Evolutionary conservation across 2,797 vertebrate genomes (phyloP), one percentile per base, ranked within the genome.

Genomic region (Sandelia bainsii): DNA sequence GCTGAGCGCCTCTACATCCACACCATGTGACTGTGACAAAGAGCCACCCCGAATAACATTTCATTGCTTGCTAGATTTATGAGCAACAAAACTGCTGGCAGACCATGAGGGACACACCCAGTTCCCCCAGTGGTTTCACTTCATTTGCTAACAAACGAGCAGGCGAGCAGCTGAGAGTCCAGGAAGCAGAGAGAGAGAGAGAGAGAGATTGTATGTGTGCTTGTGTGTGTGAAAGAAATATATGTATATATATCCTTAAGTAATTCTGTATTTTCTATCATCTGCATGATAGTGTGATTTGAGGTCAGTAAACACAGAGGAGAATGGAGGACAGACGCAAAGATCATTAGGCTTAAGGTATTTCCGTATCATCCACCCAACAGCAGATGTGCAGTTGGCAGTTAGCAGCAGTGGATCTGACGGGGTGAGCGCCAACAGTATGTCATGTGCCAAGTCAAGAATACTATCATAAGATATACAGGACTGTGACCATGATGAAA

Each of bases 101-200:
- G 64, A 80, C 57, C 39, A 42, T 27, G 27, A 72, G 65, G 46
- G 67, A 64, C 64, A 40, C 57, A 25, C 58, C 37, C 64, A 0
- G 46, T 42, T 76, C 62, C 81, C 74, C 64, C 17, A 9, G 2
- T 34, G 64, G 61, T 70, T 82, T 74, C 72, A 77, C 51, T 87
- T 87, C 89, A 91, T 89, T 87, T 85, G 53, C 54, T 62, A 75
- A 84, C 73, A 69, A 79, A 79, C 58, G 8, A 71, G 34, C 67
- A 77, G 61, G 42, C 17, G 9, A 45, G n/a, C 48, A 32, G 63
- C 67, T 27, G 49, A 5, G 19, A 80, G 48, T n/a, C 4, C 17
- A 69, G 23, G 8, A 67, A 61, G 53, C 27, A 40, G 58, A 49
- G 53, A 20, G 57, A 40, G 32, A 62, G 12, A 4, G 13, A 40